Percentiles rank a stretch among this genome's conserved stretches.
These are phyloP conservation scores for Mycalesis mineus DNA, from an alignment of 2,888 invertebrate genomes.

Conservation along the genomic window DNA sequence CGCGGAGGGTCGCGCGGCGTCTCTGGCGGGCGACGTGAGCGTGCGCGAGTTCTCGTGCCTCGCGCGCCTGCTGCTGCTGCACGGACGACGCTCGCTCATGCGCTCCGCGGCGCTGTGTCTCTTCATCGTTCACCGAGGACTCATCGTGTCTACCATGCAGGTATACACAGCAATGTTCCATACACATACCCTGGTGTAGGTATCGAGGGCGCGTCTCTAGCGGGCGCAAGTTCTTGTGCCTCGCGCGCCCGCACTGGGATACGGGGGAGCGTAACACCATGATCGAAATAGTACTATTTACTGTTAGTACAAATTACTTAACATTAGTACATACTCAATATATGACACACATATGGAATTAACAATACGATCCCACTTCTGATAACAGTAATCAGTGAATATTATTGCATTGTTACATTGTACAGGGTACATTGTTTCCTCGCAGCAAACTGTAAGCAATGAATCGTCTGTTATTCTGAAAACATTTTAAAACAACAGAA, in stretches of 20 bases:
- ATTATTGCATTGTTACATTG: no score
- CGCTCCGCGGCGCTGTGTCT: constrained; percentile 98
- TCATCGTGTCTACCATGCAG: constrained; percentile 98
- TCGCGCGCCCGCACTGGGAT: constrained; percentile 88
- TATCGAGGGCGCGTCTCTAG: constrained; percentile 94
- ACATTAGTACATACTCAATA: no score
- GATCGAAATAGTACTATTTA: no score
- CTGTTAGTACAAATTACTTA: no score
- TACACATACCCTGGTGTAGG: constrained; percentile 81
- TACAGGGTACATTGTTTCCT: no score
- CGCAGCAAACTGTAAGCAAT: no score
- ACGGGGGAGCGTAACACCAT: no score
- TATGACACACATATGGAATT: no score
- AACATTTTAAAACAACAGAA: no score
- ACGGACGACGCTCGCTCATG: constrained; percentile 95
- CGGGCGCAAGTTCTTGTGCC: constrained; percentile 94
- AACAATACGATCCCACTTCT: background rate
- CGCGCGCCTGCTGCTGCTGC: constrained; percentile 90
- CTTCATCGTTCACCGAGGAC: constrained; percentile 98
- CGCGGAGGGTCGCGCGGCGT: constrained; percentile 92
- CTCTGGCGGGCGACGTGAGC: constrained; percentile 98
- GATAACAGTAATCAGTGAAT: no score
- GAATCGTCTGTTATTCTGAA: no score
- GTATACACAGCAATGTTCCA: constrained; percentile 31
- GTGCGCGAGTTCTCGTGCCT: constrained; percentile 93